phyloP scores from a whole-genome alignment of 1,140 invertebrate genomes.

The Trypoxylus dichotomus region DNA sequence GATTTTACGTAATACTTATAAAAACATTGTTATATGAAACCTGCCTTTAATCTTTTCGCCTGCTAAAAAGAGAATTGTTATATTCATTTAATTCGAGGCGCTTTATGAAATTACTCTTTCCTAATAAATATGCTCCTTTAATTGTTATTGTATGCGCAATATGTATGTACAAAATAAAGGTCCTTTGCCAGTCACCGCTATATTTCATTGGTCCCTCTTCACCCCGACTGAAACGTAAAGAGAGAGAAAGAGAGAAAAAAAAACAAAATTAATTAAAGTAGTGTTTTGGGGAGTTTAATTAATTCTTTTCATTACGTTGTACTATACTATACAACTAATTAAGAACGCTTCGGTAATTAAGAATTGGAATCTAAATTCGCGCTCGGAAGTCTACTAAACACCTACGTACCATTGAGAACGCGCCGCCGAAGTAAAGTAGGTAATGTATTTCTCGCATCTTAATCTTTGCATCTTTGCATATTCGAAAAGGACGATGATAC shows the following conservation, averaged over 20 bases:
- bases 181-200: too few species aligned
- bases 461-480: conserved; percentile 30
- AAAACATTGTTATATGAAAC: too few species aligned
- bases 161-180: too few species aligned
- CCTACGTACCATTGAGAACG: not conserved
- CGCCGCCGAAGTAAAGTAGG: not conserved
- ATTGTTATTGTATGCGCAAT: too few species aligned
- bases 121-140: too few species aligned
- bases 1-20: too few species aligned
- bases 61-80: too few species aligned
- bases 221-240: too few species aligned
- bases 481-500: conserved; percentile 17
- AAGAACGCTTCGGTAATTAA: conserved; percentile 24
- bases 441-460: not conserved
- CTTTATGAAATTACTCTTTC: not conserved
- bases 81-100: not conserved
- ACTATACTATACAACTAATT: conserved; percentile 10
- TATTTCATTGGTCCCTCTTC: too few species aligned
- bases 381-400: not conserved
- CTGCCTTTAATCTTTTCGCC: not conserved
- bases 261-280: conserved; percentile 8
- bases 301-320: not conserved
- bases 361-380: conserved; percentile 16
- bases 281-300: conserved; percentile 20
- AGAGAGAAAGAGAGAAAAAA: not conserved